A percentile compares a stretch with the other conserved stretches of the same genome.
Conservation (phyloP, 2,888 invertebrate species). For the Spisula subtruncata region DNA sequence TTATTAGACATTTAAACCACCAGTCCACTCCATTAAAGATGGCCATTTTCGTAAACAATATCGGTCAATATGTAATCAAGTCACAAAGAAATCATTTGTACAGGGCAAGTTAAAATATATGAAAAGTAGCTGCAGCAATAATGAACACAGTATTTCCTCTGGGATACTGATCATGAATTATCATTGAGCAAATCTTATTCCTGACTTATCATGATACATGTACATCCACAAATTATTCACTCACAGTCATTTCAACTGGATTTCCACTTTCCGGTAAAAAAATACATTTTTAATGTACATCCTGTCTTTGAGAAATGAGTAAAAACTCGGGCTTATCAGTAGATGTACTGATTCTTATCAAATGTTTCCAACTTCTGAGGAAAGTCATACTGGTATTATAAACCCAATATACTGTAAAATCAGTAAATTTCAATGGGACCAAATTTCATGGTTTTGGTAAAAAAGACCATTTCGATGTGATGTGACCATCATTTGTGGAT, state of each 20-base stretch:
- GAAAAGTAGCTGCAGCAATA: background rate
- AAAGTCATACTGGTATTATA: background rate
- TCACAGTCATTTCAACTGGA: background rate
- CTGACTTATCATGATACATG: background rate
- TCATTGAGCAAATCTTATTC: background rate
- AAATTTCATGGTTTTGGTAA: too few species aligned
- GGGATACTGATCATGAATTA: background rate
- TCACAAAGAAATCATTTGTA: too few species aligned
- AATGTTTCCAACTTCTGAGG: background rate
- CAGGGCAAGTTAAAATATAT: too few species aligned
- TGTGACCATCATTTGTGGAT: too few species aligned
- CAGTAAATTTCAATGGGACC: too few species aligned
- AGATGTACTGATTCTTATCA: background rate
- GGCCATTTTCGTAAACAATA: too few species aligned
- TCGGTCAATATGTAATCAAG: too few species aligned
- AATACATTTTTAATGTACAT: slow-evolving; percentile 19
- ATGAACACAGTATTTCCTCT: background rate
- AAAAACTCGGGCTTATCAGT: slow-evolving; percentile 2
- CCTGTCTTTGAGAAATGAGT: slow-evolving; percentile 26
- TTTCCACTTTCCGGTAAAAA: background rate
- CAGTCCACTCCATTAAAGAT: too few species aligned
- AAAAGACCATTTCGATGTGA: too few species aligned
- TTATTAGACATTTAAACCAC: too few species aligned
- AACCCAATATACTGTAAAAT: too few species aligned
- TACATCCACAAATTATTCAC: background rate